Conservation (phyloP, 2,888 invertebrate species). For the Nemurella pictetii region DNA sequence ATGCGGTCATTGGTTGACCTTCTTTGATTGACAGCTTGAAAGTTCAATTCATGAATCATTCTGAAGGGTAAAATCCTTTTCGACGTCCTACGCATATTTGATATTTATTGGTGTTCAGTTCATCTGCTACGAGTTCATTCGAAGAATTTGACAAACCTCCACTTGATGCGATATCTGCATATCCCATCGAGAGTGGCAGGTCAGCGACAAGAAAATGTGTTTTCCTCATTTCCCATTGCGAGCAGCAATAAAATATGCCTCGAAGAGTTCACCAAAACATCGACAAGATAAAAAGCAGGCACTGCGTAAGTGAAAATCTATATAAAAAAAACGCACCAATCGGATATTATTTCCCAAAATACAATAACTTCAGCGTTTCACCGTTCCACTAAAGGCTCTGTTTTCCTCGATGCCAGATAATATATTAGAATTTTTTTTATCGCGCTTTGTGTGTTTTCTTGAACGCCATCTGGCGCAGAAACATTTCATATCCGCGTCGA, state of each 20-base stretch:
- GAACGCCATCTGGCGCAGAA: conserved; percentile 9
- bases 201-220: not conserved
- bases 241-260: not conserved
- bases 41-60: not conserved
- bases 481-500: not conserved
- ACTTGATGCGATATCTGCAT: no score
- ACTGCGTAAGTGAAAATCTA: not conserved
- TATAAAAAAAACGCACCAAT: not conserved
- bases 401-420: conserved; percentile 9
- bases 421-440: conserved; percentile 19
- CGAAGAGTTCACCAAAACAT: not conserved
- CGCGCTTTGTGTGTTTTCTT: conserved; percentile 10
- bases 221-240: not conserved
- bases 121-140: no score
- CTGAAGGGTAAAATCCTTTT: not conserved
- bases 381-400: not conserved
- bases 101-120: no score
- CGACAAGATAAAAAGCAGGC: not conserved
- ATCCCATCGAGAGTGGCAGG: not conserved
- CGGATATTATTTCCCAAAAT: conserved; percentile 16
- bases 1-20: not conserved
- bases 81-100: no score
- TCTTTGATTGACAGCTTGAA: not conserved
- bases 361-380: conserved; percentile 26
- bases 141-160: no score